Evolutionary conservation across 2,797 vertebrate genomes (phyloP), one percentile per base, ranked within the genome.

Genomic region (Microctenopoma lineatum): DNA sequence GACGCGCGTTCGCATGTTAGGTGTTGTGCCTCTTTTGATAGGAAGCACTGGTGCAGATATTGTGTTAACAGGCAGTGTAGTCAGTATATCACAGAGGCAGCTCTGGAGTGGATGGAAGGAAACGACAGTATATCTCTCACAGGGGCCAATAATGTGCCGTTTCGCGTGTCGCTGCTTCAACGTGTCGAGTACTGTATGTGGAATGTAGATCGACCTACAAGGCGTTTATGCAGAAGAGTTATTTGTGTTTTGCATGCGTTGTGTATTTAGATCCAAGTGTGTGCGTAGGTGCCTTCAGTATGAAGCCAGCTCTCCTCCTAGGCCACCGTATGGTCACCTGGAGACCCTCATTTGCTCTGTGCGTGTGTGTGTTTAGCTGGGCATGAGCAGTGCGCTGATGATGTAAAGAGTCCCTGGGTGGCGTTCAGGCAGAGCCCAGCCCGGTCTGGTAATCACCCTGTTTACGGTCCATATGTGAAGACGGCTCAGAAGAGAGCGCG

Each of bases 381-480:
- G 84, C 86, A 85, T 90, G 85, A 90, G 89, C 83, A 82, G 87
- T 73, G 84, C 80, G 57, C 87, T 90, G 88, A 92, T 93, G 91
- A 91, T 92, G 91, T 93, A 92, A 92, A 88, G 91, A 91, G 87
- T 94, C 92, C 92, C 93, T 85, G 86, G 87, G 92, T 93, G 91
- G 90, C 89, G 86, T 93, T 94, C 92, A 94, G 92, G 85, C 90
- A 61, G 81, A 92, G 89, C 90, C 80, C 89, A 88, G 92, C 90
- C 90, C 83, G 84, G 88, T 92, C 91, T 91, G 88, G 91, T 93
- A 93, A 94, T 93, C 92, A 91, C 90, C 92, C 89, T 94, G 93
- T 93, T 93, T 94, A 93, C 89, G 88, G 90, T 93, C 92, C 92
- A 93, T 92, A 93, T 94, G 92, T 92, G 91, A 93, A 88, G 89